Evolutionary conservation across 2,797 vertebrate species (phyloP).

Genomic region (Pseudotriccus pelzelni): DNA sequence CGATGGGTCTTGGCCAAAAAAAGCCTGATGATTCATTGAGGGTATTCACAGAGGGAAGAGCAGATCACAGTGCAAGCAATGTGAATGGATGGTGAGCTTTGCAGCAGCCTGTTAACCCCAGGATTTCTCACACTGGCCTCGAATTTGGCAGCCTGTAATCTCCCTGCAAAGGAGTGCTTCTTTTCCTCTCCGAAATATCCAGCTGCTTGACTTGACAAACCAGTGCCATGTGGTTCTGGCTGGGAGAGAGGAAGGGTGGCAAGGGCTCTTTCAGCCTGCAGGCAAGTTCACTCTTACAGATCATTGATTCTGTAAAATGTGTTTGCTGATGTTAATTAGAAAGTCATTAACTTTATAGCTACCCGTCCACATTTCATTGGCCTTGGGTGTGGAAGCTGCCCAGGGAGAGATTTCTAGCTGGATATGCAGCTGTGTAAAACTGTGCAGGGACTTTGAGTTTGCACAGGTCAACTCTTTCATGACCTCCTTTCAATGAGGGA

Average conservation of each 20-base stretch:
- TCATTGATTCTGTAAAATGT: conserved; percentile 43
- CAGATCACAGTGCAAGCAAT: not conserved
- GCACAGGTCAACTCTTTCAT: not conserved
- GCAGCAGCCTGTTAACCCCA: not conserved
- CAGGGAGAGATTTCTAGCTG: not conserved
- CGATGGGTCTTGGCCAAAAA: not conserved
- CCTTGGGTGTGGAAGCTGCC: not conserved
- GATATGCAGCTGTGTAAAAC: not conserved
- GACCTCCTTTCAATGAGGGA: not conserved
- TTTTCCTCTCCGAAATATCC: not conserved
- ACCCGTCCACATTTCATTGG: not conserved
- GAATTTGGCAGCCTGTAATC: not conserved
- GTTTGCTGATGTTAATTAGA: conserved; percentile 48
- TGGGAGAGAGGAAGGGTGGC: not conserved
- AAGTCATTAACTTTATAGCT: conserved; percentile 33
- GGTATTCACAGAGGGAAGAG: not conserved
- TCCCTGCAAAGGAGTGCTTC: not conserved
- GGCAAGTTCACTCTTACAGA: not conserved
- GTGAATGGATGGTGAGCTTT: not conserved
- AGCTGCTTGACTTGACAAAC: not conserved
- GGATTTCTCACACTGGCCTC: not conserved
- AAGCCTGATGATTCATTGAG: not conserved
- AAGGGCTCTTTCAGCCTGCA: not conserved
- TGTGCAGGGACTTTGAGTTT: not conserved
- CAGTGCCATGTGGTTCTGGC: not conserved